These are phyloP conservation scores for Plagodis dolabraria DNA, from an alignment of 2,888 invertebrate species.

Conservation along the genomic window DNA sequence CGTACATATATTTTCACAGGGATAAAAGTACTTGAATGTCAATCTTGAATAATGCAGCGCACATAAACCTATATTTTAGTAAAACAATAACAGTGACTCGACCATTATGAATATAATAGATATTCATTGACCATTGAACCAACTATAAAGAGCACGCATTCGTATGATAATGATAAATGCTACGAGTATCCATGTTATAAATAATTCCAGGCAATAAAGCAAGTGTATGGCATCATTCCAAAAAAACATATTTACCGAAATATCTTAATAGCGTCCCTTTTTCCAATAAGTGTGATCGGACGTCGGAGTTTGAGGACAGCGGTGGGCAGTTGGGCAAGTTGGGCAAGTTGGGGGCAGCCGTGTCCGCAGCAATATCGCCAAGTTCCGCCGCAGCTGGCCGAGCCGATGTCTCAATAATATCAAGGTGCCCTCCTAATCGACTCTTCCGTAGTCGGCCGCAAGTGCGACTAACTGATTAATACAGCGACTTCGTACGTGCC, in stretches of 20 bases:
- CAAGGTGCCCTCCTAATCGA: slow-evolving; percentile 83
- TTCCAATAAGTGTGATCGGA: slow-evolving; percentile 76
- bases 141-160: slow-evolving; percentile 31
- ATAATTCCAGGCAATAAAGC: slow-evolving; percentile 56
- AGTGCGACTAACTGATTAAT: slow-evolving; percentile 85
- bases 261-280: slow-evolving; percentile 60
- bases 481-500: slow-evolving; percentile 76
- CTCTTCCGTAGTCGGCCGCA: slow-evolving; percentile 80
- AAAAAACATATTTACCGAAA: slow-evolving; percentile 54
- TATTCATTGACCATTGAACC: slow-evolving; percentile 29
- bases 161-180: slow-evolving; percentile 34
- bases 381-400: slow-evolving; percentile 80
- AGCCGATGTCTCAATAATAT: slow-evolving; percentile 83
- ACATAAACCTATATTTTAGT: slow-evolving; percentile 17
- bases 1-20: background rate
- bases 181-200: slow-evolving; percentile 40
- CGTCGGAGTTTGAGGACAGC: slow-evolving; percentile 72
- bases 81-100: slow-evolving; percentile 29
- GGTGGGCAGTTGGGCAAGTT: slow-evolving; percentile 69
- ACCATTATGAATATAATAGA: slow-evolving; percentile 31
- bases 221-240: slow-evolving; percentile 58
- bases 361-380: slow-evolving; percentile 76
- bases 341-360: slow-evolving; percentile 62
- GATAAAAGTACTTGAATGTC: slow-evolving; percentile 7
- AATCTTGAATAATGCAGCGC: slow-evolving; percentile 16